phyloP scores from a whole-genome alignment of 2,888 invertebrate species.

The Apotomis capreana region DNA sequence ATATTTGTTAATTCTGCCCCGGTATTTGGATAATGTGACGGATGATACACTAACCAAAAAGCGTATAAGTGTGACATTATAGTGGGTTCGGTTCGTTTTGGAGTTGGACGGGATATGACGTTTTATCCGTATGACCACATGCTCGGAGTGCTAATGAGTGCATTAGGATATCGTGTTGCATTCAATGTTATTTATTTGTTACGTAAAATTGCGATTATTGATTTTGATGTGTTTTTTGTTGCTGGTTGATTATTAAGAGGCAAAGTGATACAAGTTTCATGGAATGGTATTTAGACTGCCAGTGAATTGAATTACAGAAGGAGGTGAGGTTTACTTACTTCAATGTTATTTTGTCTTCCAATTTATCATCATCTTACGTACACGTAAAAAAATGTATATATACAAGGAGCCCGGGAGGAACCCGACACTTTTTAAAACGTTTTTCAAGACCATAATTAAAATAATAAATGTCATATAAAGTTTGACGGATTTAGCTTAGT shows the following conservation, averaged over 20 bases:
- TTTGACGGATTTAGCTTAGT: too few relatives aligned
- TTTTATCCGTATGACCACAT: conserved; percentile 30
- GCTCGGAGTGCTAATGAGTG: conserved; percentile 32
- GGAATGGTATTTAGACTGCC: not conserved
- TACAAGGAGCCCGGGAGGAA: too few relatives aligned
- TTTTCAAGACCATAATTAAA: too few relatives aligned
- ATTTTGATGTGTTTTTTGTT: not conserved
- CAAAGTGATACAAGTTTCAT: too few relatives aligned
- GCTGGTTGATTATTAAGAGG: not conserved
- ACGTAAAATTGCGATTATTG: conserved; percentile 13
- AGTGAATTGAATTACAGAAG: too few relatives aligned
- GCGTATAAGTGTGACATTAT: not conserved
- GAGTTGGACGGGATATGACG: conserved; percentile 12
- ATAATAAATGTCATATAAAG: too few relatives aligned
- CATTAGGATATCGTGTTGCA: conserved; percentile 38
- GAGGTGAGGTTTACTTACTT: too few relatives aligned
- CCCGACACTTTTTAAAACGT: too few relatives aligned
- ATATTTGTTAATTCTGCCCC: conserved; percentile 62
- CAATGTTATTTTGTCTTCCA: too few relatives aligned
- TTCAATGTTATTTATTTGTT: conserved; percentile 34
- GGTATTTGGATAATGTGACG: conserved; percentile 50
- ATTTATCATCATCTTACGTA: too few relatives aligned
- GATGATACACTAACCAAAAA: not conserved
- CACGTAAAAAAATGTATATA: too few relatives aligned
- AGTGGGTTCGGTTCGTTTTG: not conserved